These are phyloP conservation scores for Entelurus aequoreus DNA, from an alignment of 2,113 vertebrate genomes.

Conservation along the genomic window DNA sequence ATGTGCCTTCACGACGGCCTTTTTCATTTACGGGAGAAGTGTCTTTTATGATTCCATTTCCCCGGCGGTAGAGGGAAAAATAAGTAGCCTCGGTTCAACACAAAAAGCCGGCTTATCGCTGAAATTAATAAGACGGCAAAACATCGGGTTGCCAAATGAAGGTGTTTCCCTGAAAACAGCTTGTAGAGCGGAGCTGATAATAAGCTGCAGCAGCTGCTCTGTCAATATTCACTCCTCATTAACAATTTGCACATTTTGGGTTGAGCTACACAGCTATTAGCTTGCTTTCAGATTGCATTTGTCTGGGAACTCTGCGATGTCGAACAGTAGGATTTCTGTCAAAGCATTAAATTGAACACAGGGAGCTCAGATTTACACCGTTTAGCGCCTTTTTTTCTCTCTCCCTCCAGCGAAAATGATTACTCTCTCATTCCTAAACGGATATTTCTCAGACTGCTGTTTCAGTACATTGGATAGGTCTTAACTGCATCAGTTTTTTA, in stretches of 20 bases:
- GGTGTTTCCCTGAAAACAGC: slow-evolving; percentile 21
- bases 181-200: slow-evolving; percentile 24
- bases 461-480: slow-evolving; percentile 8
- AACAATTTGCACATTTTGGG: slow-evolving; percentile 54
- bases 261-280: slow-evolving; percentile 34
- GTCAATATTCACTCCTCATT: slow-evolving; percentile 38
- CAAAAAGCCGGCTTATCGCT: background rate
- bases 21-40: slow-evolving; percentile 70
- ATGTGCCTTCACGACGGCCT: slow-evolving; percentile 69
- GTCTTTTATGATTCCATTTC: slow-evolving; percentile 74
- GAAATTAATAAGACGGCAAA: slow-evolving; percentile 27
- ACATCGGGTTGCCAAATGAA: slow-evolving; percentile 16
- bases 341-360: slow-evolving; percentile 21
- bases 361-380: slow-evolving; percentile 10
- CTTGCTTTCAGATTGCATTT: slow-evolving; percentile 43
- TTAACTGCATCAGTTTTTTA: background rate
- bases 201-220: slow-evolving; percentile 30
- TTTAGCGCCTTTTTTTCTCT: slow-evolving; percentile 9
- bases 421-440: background rate
- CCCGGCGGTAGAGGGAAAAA: slow-evolving; percentile 16
- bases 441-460: background rate
- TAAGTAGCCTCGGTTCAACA: background rate
- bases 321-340: slow-evolving; percentile 7
- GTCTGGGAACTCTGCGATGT: slow-evolving; percentile 14
- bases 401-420: background rate